Base-by-base conservation (phyloP, 2,113 vertebrate species). In the Coregonus clupeaformis region DNA sequence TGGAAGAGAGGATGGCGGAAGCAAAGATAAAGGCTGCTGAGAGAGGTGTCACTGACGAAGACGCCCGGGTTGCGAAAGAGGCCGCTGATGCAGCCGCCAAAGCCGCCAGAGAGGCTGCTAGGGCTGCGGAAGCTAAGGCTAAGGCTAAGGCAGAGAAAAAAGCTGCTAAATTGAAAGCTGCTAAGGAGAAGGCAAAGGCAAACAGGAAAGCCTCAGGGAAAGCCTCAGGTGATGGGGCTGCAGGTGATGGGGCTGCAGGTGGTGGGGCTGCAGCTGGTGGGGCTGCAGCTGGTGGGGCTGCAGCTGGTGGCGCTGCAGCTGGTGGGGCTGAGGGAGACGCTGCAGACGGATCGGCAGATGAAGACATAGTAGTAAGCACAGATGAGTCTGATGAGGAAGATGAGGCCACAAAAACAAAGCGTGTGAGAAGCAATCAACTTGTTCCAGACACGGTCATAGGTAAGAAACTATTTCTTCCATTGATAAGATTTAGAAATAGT, bases 391-490 rank as follows among this genome's bases (percentile, higher is more conserved):
- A 52, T 52, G 70, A 55, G 18, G 64, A 29, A n/a, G 66, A 30
- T 42, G 36, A 25, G 4, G 4, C 11, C 16, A 27, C 4, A 36
- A 68, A 68, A 47, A 88, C 60, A 36, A 92, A 85, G 57, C 83
- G 71, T 20, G 74, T n/a, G 2, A 75, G 69, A 86, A 77, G 60
- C 5, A 86, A 84, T 22, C 71, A 77, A 69, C 84, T 89, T 25
- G 77, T 86, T 47, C 69, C 84, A 52, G 90, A 92, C 0, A 85
- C 82, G 29, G 78, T 79, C 6, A 73, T 69, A 90, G 93, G 92
- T 93, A 90, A 89, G 87, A 64, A 69, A 69, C 25, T 5, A 0
- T 49, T 25, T 67, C 29, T 22, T 9, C 24, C 59, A 3, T 6
- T n/a, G 7, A 22, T 16, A 13, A 16, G 6, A 62, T 62, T 62